Conservation (phyloP, 2,888 invertebrate genomes). For the Mechanitis mazaeus region DNA sequence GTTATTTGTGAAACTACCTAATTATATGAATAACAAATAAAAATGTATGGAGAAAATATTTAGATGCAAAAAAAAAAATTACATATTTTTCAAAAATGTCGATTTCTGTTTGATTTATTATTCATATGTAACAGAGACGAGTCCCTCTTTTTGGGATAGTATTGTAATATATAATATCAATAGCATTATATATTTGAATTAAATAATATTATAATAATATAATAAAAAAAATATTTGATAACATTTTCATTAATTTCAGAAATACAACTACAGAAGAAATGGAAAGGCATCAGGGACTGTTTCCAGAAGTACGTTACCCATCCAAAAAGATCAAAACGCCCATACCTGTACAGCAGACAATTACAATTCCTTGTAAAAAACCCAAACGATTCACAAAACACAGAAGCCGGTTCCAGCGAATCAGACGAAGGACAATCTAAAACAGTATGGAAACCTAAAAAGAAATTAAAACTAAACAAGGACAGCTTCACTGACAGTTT, state of each 20-base stretch:
- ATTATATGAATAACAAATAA: too few species aligned
- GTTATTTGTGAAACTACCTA: too few species aligned
- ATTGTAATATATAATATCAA: too few species aligned
- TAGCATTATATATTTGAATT: too few species aligned
- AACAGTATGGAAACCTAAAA: constrained; percentile 44
- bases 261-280: constrained; percentile 68
- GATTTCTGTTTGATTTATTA: too few species aligned
- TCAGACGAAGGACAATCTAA: constrained; percentile 43
- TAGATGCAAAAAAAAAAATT: too few species aligned
- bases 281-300: constrained; percentile 68
- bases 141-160: too few species aligned
- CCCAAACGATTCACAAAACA: constrained; percentile 38
- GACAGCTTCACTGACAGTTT: constrained; percentile 47
- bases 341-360: constrained; percentile 59
- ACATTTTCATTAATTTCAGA: constrained; percentile 46
- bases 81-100: too few species aligned
- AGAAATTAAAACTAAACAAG: constrained; percentile 46
- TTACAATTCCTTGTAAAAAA: constrained; percentile 57
- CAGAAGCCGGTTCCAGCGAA: constrained; percentile 38
- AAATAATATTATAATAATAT: too few species aligned
- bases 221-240: too few species aligned
- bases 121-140: too few species aligned
- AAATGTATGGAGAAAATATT: too few species aligned
- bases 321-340: constrained; percentile 53
- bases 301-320: constrained; percentile 58